Evolutionary conservation across 2,113 vertebrate genomes (phyloP).

Genomic region (Nyctibius bracteatus): DNA sequence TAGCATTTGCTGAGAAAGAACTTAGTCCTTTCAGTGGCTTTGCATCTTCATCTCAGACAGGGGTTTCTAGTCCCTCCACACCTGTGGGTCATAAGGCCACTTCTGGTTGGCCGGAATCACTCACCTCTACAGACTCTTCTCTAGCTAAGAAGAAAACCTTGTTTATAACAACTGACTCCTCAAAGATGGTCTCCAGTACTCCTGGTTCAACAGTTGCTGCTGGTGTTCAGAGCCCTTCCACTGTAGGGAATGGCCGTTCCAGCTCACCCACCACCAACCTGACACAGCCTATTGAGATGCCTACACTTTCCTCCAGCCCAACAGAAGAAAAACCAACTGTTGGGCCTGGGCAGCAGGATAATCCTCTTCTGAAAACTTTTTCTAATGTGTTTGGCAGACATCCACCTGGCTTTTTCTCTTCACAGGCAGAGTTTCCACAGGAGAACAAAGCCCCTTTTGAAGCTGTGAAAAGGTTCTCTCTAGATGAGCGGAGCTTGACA

Average conservation of each 20-base stretch:
- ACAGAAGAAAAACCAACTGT: slow-evolving; percentile 81
- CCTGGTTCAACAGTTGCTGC: slow-evolving; percentile 73
- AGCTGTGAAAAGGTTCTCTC: slow-evolving; percentile 88
- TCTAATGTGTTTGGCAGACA: slow-evolving; percentile 82
- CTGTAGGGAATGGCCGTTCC: slow-evolving; percentile 76
- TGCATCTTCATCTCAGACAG: slow-evolving; percentile 74
- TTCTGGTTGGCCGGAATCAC: slow-evolving; percentile 73
- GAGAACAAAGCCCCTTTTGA: slow-evolving; percentile 83
- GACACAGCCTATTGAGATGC: slow-evolving; percentile 82
- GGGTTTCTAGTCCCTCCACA: slow-evolving; percentile 49
- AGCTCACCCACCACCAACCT: slow-evolving; percentile 74
- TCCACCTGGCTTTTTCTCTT: slow-evolving; percentile 78
- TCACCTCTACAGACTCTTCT: slow-evolving; percentile 65
- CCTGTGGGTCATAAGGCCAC: slow-evolving; percentile 66
- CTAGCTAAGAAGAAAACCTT: slow-evolving; percentile 82
- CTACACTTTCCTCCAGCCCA: slow-evolving; percentile 80
- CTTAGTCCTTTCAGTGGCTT: slow-evolving; percentile 88
- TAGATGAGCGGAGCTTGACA: slow-evolving; percentile 89
- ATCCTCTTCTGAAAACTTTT: slow-evolving; percentile 77
- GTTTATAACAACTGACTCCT: slow-evolving; percentile 90
- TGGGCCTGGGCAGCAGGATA: slow-evolving; percentile 73
- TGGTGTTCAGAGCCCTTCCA: slow-evolving; percentile 76
- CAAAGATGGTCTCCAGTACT: slow-evolving; percentile 82
- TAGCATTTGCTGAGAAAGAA: slow-evolving; percentile 88
- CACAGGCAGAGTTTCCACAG: slow-evolving; percentile 73